These are phyloP conservation scores for Drosophila barbarae DNA, from an alignment of 2,888 invertebrate genomes.

Conservation along the genomic window DNA sequence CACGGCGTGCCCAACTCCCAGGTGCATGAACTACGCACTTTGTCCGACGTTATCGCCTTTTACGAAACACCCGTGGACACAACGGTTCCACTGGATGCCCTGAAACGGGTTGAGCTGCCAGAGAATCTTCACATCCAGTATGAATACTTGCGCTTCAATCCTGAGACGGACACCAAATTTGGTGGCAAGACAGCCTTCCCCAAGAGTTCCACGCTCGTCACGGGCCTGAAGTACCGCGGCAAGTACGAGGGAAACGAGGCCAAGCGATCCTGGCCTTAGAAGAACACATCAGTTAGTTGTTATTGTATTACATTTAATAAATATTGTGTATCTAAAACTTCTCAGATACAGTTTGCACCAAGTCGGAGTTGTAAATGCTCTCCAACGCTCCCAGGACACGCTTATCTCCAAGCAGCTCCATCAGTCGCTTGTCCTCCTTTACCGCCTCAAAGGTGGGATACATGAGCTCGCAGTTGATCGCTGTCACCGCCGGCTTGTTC, in stretches of 20 bases:
- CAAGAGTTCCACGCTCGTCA: slow-evolving; percentile 89
- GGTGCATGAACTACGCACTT: slow-evolving; percentile 86
- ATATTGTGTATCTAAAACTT: slow-evolving; percentile 62
- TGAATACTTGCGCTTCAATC: slow-evolving; percentile 91
- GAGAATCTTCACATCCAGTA: slow-evolving; percentile 92
- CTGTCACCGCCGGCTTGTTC: slow-evolving; percentile 78
- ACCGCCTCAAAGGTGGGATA: slow-evolving; percentile 73
- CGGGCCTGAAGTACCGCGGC: slow-evolving; percentile 88
- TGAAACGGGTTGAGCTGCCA: slow-evolving; percentile 87
- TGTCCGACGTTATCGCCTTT: slow-evolving; percentile 86
- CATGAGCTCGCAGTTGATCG: slow-evolving; percentile 66
- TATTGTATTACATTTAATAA: slow-evolving; percentile 17
- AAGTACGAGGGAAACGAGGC: slow-evolving; percentile 88
- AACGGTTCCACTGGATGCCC: slow-evolving; percentile 86
- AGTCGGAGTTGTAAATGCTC: slow-evolving; percentile 81
- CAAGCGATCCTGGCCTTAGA: slow-evolving; percentile 83
- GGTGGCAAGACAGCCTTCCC: slow-evolving; percentile 91
- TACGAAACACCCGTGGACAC: slow-evolving; percentile 87
- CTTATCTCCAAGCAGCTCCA: slow-evolving; percentile 86
- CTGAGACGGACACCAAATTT: slow-evolving; percentile 87
- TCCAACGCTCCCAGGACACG: slow-evolving; percentile 90
- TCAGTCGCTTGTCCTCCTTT: slow-evolving; percentile 79
- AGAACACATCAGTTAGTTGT: slow-evolving; percentile 13
- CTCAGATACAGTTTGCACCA: slow-evolving; percentile 65
- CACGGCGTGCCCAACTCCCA: slow-evolving; percentile 91